Percentiles rank a stretch among this genome's conserved stretches.
These are phyloP conservation scores for Pogonomyrmex californicus DNA, from an alignment of 1,140 invertebrate species.

Conservation along the genomic window DNA sequence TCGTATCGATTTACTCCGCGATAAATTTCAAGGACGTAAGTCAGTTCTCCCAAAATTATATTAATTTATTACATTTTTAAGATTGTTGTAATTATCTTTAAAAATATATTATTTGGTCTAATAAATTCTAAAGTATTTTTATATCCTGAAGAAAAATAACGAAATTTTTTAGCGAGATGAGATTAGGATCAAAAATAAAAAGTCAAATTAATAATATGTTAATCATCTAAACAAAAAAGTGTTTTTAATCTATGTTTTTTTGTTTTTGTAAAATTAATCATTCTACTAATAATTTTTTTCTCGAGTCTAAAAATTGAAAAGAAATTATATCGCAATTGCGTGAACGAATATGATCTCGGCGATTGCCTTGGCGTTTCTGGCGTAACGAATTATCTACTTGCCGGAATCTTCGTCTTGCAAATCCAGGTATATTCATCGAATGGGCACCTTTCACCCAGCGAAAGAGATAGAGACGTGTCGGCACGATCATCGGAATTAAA, in stretches of 20 bases:
- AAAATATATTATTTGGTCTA: neutral
- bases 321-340: conserved; percentile 38
- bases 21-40: neutral
- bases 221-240: neutral
- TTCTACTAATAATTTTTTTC: neutral
- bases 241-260: neutral
- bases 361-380: conserved; percentile 43
- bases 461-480: conserved; percentile 75
- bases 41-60: neutral
- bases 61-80: neutral
- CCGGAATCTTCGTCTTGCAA: conserved; percentile 26
- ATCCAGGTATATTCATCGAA: conserved; percentile 68
- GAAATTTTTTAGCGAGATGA: neutral
- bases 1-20: conserved; percentile 31
- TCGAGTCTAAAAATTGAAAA: conserved; percentile 25
- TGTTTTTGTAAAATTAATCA: neutral
- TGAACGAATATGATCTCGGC: conserved; percentile 32
- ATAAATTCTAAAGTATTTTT: neutral
- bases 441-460: conserved; percentile 68
- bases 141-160: neutral
- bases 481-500: conserved; percentile 75
- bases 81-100: neutral
- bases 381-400: conserved; percentile 70
- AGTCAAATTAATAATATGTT: neutral
- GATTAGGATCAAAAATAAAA: neutral